Conservation (phyloP, 2,888 invertebrate genomes). For the Formica aserva region DNA sequence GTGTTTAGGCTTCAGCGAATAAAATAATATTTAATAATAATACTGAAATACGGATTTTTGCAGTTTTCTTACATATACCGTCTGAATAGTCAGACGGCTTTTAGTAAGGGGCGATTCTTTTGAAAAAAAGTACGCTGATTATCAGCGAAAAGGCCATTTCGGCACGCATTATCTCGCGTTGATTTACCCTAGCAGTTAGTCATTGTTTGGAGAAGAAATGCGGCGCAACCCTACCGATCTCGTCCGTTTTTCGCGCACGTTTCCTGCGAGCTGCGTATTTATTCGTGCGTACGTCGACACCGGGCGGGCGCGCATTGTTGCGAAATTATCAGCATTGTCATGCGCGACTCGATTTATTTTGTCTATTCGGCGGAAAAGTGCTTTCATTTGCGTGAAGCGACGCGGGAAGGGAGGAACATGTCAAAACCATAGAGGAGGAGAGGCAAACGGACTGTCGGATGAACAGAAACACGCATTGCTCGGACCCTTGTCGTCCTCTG, state of each 20-base stretch:
- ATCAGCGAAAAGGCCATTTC: conserved; percentile 5
- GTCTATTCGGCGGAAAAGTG: conserved; percentile 79
- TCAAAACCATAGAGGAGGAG: conserved; percentile 28
- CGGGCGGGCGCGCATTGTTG: conserved; percentile 68
- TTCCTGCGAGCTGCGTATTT: conserved; percentile 60
- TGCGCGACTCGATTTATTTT: conserved; percentile 78
- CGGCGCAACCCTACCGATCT: conserved; percentile 35
- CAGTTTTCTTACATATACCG: background rate
- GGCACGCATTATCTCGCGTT: conserved; percentile 39
- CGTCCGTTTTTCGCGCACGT: conserved; percentile 46
- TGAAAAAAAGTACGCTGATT: background rate
- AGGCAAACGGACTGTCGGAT: conserved; percentile 1
- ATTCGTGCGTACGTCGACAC: conserved; percentile 62
- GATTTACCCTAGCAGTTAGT: conserved; percentile 32
- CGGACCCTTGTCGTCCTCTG: conserved; percentile 61
- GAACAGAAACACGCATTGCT: conserved; percentile 65
- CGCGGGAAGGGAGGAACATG: conserved; percentile 32
- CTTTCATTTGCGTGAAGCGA: conserved; percentile 75
- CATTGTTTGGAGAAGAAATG: conserved; percentile 51
- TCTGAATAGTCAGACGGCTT: background rate
- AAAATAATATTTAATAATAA: background rate
- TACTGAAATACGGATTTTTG: background rate
- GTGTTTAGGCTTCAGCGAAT: background rate
- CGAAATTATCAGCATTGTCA: conserved; percentile 75
- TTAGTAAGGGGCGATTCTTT: background rate